Evolutionary conservation across 1,140 invertebrate species (phyloP), one percentile per base, ranked within the genome.

Genomic region (Penaeus chinensis): DNA sequence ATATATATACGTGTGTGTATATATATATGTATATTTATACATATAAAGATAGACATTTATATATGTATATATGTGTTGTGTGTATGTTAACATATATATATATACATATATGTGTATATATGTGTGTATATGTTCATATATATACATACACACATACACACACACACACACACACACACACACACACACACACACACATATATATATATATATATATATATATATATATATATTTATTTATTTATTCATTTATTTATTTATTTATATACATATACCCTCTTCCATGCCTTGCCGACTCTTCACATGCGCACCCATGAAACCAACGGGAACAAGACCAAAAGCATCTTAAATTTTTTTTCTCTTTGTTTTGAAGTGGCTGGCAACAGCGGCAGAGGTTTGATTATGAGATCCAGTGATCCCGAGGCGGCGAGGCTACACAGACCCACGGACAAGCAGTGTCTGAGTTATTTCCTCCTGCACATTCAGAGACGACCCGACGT

Each of bases 201-300:
- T 74, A 65, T 74, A 54, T 74, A 65, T 4, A 24, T 74, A 42
- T 74, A 65, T 74, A 65, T 74, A 65, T 84, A 37, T 84, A 69
- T 18, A 69, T 66, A 69, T 74, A 24, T 74, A 54, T 84, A 42
- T 74, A 65, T 84, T 47, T 74, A 13, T 84, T 47, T 32, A 32
- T 32, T 32, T 32, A 32, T 32, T 32, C 2, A 32, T 0, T 32
- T 32, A 32, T 32, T 32, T 32, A 32, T 32, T 32, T 32, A 32
- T 32, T 32, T 32, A 32, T 32, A 32, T 2, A 32, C 2, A 32
- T 32, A 32, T 32, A 32, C 32, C 32, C 32, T 32, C 32, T 32
- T 32, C 2, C 32, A 32, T 32, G 0, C 32, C 32, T 32, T 32
- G 32, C 32, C 32, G 32, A 32, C 32, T 32, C 32, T 32, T 32